Conservation (phyloP, 2,888 invertebrate genomes). For the Autographa gamma region DNA sequence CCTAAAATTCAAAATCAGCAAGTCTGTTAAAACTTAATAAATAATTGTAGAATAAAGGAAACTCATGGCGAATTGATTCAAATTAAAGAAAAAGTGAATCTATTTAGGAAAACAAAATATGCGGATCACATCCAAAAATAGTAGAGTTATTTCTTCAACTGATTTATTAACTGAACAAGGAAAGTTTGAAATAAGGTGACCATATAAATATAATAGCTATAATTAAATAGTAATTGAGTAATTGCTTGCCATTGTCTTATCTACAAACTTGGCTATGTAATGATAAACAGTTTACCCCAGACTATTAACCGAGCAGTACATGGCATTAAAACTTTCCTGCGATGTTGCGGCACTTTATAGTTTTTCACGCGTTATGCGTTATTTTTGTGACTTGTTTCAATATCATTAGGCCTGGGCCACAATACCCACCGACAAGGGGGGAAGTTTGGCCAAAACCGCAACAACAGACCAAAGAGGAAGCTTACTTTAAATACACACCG, state of each 20-base stretch:
- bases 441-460: constrained; percentile 92
- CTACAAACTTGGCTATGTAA: not conserved
- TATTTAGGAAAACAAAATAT: too few relatives aligned
- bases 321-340: not conserved
- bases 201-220: not conserved
- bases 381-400: constrained; percentile 5
- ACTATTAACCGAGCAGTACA: not conserved
- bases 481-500: constrained; percentile 82
- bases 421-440: constrained; percentile 88
- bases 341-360: not conserved
- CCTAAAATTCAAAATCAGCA: too few relatives aligned
- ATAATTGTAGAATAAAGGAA: too few relatives aligned
- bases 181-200: not conserved
- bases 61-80: too few relatives aligned
- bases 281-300: constrained; percentile 5
- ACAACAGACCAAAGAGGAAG: constrained; percentile 76
- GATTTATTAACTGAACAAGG: not conserved
- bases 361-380: constrained; percentile 2
- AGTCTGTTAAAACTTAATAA: too few relatives aligned
- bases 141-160: not conserved
- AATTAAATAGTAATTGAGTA: not conserved
- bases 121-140: too few relatives aligned
- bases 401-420: constrained; percentile 78
- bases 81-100: too few relatives aligned
- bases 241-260: not conserved